Conservation (phyloP, 2,113 vertebrate species). For the Mesembrinibis cayennensis region DNA sequence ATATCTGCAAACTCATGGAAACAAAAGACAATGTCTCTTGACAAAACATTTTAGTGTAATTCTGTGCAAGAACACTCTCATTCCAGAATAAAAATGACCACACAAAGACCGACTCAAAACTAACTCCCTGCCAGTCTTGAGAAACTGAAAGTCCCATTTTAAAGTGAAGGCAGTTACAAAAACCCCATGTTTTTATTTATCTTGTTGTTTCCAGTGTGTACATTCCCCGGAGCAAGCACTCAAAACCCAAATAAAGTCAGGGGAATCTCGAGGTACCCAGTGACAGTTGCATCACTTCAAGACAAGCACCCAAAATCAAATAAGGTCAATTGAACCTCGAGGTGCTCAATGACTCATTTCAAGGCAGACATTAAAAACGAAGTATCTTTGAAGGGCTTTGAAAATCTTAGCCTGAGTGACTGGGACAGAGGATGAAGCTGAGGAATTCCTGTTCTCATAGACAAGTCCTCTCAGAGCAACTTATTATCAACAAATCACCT, state of each 20-base stretch:
- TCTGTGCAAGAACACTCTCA: conserved; percentile 23
- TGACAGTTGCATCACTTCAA: not conserved
- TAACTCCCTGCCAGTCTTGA: not conserved
- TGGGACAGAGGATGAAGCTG: not conserved
- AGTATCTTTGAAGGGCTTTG: not conserved
- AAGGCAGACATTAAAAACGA: not conserved
- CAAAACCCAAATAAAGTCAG: not conserved
- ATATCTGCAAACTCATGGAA: conserved; percentile 45
- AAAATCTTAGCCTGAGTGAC: not conserved
- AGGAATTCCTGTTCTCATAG: not conserved
- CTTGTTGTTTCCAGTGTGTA: not conserved
- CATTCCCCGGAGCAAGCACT: not conserved
- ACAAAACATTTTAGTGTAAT: conserved; percentile 33
- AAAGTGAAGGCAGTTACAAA: not conserved
- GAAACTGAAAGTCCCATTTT: conserved; percentile 49
- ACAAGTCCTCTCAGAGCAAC: not conserved
- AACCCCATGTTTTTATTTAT: not conserved
- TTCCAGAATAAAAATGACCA: conserved; percentile 55
- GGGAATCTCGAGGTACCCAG: not conserved
- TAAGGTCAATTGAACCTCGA: not conserved
- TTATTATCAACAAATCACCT: not conserved
- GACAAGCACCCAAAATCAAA: not conserved
- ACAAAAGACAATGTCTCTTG: conserved; percentile 59
- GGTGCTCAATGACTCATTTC: not conserved
- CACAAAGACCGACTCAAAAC: conserved; percentile 56